These are phyloP conservation scores for Andricus quercusramuli DNA, from an alignment of 2,888 invertebrate species.

Conservation along the genomic window DNA sequence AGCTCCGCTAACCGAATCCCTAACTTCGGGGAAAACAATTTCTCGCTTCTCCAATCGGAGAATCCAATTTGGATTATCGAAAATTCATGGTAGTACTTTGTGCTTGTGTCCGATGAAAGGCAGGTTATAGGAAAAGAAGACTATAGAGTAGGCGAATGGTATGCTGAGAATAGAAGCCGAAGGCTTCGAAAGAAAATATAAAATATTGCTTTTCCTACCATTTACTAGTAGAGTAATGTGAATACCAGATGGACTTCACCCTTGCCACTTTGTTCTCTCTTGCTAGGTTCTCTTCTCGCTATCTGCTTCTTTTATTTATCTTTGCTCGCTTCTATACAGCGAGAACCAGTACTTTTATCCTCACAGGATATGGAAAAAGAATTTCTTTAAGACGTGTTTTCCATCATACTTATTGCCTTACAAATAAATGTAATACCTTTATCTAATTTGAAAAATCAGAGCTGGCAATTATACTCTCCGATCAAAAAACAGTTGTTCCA, in stretches of 20 bases:
- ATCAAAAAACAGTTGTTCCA: not conserved
- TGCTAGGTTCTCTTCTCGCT: not conserved
- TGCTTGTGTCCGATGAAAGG: slow-evolving; percentile 60
- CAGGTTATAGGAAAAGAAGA: slow-evolving; percentile 54
- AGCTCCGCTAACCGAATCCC: slow-evolving; percentile 43
- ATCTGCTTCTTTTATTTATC: not conserved
- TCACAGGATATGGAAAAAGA: not conserved
- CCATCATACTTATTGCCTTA: not conserved
- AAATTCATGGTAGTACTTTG: slow-evolving; percentile 68
- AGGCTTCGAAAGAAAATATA: slow-evolving; percentile 50
- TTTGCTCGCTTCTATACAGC: not conserved
- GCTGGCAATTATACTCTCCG: not conserved
- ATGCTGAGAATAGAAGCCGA: slow-evolving; percentile 47
- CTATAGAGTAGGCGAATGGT: slow-evolving; percentile 46
- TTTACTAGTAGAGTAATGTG: slow-evolving; percentile 37
- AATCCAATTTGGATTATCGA: slow-evolving; percentile 73
- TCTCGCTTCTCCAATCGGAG: slow-evolving; percentile 62
- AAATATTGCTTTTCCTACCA: slow-evolving; percentile 42
- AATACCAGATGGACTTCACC: slow-evolving; percentile 27
- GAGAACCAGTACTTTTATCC: slow-evolving; percentile 2
- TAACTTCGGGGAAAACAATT: slow-evolving; percentile 66
- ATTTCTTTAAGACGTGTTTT: not conserved
- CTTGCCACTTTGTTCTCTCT: slow-evolving; percentile 36
- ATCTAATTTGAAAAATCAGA: not conserved
- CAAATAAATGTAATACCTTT: not conserved